Base-by-base conservation (phyloP, 2,113 vertebrate genomes). In the Poecile atricapillus region DNA sequence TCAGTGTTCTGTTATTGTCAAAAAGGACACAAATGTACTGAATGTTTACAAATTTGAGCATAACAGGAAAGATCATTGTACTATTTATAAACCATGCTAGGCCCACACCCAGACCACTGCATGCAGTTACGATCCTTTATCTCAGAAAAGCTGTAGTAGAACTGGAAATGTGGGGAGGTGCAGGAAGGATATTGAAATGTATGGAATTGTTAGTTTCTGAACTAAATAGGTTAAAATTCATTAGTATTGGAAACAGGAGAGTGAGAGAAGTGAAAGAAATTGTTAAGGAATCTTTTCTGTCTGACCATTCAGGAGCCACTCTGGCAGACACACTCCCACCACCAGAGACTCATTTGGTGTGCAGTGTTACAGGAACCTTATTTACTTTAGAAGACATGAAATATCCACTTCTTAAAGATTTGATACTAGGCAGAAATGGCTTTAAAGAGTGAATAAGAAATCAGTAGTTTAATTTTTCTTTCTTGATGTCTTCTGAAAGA, bases 361-460 rank as follows among this genome's bases (percentile, higher is more conserved):
- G 20, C 21, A 28, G 7, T 21, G 24, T 43, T 73, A 63, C 33
- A 64, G 21, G 25, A 15, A 53, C 9, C 9, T 89, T 65, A 65
- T 43, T 90, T 86, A 33, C 44, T 78, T 79, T 58, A 35, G 62
- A 82, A 82, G 31, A 24, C 39, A 43, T 31, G 21, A 92, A 93
- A 84, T 49, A 74, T 5, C 35, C 65, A 19, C 20, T 82, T 91
- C 68, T 77, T 64, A 50, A 89, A 89, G 23, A 65, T 77, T 83
- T 90, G 9, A 67, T 74, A 46, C 10, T 28, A 69, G 4, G 10
- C 2, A 11, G 28, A 92, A 92, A 86, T 39, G 10, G 24, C 60
- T 89, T 89, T 94, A 55, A 35, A 85, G 13, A n/a, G 8, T 64
- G 44, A 91, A 67, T 87, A 83, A 92, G n/a, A 83, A 92, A 93